Evolutionary conservation across 2,888 invertebrate genomes (phyloP).

Genomic region (Rhingia campestris): DNA sequence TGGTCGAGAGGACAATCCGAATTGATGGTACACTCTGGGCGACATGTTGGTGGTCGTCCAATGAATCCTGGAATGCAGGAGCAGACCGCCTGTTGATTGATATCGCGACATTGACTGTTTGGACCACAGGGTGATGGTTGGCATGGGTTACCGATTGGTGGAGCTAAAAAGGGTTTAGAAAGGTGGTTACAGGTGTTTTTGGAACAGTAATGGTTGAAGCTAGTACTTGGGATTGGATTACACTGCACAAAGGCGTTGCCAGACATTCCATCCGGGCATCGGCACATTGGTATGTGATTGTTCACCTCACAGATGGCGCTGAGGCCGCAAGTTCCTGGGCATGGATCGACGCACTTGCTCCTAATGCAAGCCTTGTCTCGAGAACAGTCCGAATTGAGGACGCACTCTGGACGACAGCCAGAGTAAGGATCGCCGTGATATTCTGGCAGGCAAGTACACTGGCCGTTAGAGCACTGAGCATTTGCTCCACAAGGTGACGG

Average conservation of each 20-base stretch:
- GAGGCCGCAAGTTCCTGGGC: constrained; percentile 89
- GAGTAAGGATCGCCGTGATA: constrained; percentile 86
- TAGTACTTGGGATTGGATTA: constrained; percentile 84
- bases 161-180: constrained; percentile 66
- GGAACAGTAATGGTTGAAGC: constrained; percentile 76
- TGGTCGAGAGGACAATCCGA: constrained; percentile 88
- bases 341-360: constrained; percentile 91
- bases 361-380: constrained; percentile 89
- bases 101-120: constrained; percentile 88
- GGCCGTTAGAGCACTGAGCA: constrained; percentile 87
- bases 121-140: constrained; percentile 90
- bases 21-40: constrained; percentile 89
- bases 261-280: constrained; percentile 86
- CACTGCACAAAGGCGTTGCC: constrained; percentile 90
- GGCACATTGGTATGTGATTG: constrained; percentile 89
- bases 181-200: background rate
- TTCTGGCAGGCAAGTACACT: constrained; percentile 87
- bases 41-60: constrained; percentile 89
- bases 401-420: constrained; percentile 91
- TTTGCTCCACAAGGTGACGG: constrained; percentile 91
- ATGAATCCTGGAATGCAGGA: constrained; percentile 88
- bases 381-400: constrained; percentile 90
- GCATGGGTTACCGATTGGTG: constrained; percentile 84
- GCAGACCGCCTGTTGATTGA: constrained; percentile 88
- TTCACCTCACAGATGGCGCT: constrained; percentile 89